Conservation (phyloP, 1,140 invertebrate genomes). For the Leguminivora glycinivorella region DNA sequence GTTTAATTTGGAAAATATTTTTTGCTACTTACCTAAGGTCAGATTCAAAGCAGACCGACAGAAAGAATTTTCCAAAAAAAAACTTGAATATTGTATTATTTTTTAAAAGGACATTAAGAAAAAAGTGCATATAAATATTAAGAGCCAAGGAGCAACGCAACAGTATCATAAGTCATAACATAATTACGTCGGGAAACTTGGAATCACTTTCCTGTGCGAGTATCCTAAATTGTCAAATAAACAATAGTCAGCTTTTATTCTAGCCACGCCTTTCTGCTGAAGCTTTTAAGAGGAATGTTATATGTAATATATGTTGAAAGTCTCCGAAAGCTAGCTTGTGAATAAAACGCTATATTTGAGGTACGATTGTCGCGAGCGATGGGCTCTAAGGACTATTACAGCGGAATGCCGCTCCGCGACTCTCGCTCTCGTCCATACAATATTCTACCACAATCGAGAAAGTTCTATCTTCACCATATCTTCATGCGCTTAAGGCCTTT, state of each 20-base stretch:
- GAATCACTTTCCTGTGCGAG: no score
- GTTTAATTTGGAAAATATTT: neutral
- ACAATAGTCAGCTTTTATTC: no score
- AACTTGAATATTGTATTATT: no score
- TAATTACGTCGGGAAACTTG: no score
- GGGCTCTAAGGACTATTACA: constrained; percentile 68
- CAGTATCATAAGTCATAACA: no score
- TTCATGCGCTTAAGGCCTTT: constrained; percentile 30
- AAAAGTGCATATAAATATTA: no score
- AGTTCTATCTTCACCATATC: neutral
- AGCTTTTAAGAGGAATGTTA: neutral
- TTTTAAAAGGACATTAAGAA: no score
- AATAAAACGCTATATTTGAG: constrained; percentile 11
- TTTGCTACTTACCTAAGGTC: neutral
- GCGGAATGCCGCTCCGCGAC: constrained; percentile 66
- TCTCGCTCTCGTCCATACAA: constrained; percentile 57
- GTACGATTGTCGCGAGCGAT: constrained; percentile 49
- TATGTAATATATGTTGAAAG: neutral
- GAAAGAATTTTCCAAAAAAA: neutral
- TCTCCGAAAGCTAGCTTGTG: neutral
- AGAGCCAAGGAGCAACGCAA: no score
- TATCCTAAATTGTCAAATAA: no score
- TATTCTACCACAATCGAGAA: constrained; percentile 7
- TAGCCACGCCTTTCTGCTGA: no score
- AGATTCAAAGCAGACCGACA: neutral